A percentile compares a stretch with the other conserved stretches of the same genome.
Conservation (phyloP, 1,140 invertebrate genomes). For the Octopus sinensis region DNA sequence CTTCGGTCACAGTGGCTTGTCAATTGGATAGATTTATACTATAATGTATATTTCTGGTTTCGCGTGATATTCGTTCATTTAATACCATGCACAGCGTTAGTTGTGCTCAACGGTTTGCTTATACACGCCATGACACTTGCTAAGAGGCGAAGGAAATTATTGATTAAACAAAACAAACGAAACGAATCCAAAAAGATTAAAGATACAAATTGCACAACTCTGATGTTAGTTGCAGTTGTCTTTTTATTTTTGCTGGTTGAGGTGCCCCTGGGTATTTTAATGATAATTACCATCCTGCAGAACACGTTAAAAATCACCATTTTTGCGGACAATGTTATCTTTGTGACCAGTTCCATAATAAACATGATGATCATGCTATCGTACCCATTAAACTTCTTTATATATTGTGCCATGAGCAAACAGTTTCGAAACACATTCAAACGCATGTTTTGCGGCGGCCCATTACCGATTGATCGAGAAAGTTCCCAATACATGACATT, state of each 20-base stretch:
- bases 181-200: conserved; percentile 73
- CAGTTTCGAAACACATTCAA: conserved; percentile 92
- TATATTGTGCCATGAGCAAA: conserved; percentile 91
- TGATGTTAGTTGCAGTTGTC: conserved; percentile 94
- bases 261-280: conserved; percentile 74
- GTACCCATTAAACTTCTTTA: conserved; percentile 91
- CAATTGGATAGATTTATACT: conserved; percentile 72
- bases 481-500: conserved; percentile 50
- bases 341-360: conserved; percentile 60
- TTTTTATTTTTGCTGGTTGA: conserved; percentile 87
- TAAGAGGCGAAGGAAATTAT: conserved; percentile 72
- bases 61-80: conserved; percentile 87
- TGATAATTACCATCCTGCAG: conserved; percentile 82
- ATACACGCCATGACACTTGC: conserved; percentile 80
- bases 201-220: conserved; percentile 86
- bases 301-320: conserved; percentile 60
- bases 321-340: conserved; percentile 27
- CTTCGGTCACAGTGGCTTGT: conserved; percentile 37
- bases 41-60: conserved; percentile 77
- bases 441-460: conserved; percentile 67
- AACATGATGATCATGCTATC: conserved; percentile 88
- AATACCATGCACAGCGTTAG: conserved; percentile 81
- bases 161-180: conserved; percentile 81
- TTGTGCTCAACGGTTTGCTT: conserved; percentile 83
- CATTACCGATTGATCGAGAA: conserved; percentile 41